A percentile compares a stretch with the other conserved stretches of the same genome.
phyloP scores from a whole-genome alignment of 2,113 vertebrate species.

The Festucalex cinctus region DNA sequence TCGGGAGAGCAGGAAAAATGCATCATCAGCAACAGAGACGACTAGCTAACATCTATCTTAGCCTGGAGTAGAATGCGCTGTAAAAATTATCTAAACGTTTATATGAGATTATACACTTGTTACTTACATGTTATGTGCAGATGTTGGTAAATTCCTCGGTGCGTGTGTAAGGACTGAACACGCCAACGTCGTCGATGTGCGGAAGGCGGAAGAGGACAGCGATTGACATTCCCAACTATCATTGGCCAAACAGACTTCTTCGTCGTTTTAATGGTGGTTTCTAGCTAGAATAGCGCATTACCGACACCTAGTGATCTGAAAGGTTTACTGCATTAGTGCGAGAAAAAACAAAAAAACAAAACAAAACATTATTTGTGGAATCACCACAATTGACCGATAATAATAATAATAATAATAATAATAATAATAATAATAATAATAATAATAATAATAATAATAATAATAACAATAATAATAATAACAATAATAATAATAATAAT shows the following conservation, averaged over 20 bases:
- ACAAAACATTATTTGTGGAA: no score
- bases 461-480: no score
- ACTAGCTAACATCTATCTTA: neutral
- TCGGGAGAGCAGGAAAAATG: neutral
- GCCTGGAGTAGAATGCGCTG: neutral
- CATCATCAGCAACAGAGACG: no score
- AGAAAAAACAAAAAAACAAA: neutral
- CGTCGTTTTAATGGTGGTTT: neutral
- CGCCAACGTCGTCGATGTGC: neutral
- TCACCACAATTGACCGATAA: no score
- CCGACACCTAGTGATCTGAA: neutral
- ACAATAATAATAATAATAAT: no score
- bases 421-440: no score
- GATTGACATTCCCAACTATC: slow-evolving; percentile 2
- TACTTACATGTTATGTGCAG: neutral
- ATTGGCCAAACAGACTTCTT: slow-evolving; percentile 27
- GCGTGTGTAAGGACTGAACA: neutral
- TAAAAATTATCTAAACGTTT: neutral
- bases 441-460: no score
- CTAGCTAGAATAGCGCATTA: neutral
- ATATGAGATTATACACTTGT: neutral
- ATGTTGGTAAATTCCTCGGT: neutral
- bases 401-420: no score
- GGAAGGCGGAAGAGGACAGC: neutral
- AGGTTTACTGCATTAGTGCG: neutral